Base-by-base conservation (phyloP, 2,888 invertebrate genomes). In the Cecidostiba fungosa region DNA sequence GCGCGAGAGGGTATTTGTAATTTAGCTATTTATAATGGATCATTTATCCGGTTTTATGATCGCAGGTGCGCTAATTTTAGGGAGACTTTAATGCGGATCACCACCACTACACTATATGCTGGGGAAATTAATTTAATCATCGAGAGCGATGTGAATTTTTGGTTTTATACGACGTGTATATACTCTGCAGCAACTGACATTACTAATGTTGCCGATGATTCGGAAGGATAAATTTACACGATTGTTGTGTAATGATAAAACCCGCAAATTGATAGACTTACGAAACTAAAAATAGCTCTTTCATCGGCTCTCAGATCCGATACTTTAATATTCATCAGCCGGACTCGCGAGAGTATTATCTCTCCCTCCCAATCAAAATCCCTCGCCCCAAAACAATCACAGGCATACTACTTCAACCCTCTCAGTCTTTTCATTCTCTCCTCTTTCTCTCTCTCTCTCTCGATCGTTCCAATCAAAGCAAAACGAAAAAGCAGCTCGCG, bases 341-440 rank as follows among this genome's bases (percentile, higher is more conserved):
- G 1, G 54, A 54, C n/a, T 54, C 66, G 12, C 54, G n/a, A 59
- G 29, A 10, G 12, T 43, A 1, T 1, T 66, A 66, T 66, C 66
- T 66, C 29, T 66, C 66, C 29, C 66, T 26, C 6, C 66, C 29
- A 29, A 66, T 66, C 16, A 4, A 14, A 66, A 26, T 14, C 29
- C 66, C 66, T 59, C 66, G 23, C 16, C 66, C 66, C 66, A 66
- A 66, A 66, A 66, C 66, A 66, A 66, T 66, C 66, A 43, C 43
- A 29, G 23, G 66, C 66, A n/a, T n/a, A 29, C 10, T 26, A 5
- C 54, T 62, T 66, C 66, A 66, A 66, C 26, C 29, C 66, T 66
- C 66, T 5, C 23, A 8, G 6, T 59, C 54, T 59, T 54, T 54
- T 54, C 62, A 62, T 26, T n/a, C n/a, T n/a, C n/a, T 10, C 6